Conservation (phyloP, 1,140 invertebrate species). For the Hesperophylax magnus region DNA sequence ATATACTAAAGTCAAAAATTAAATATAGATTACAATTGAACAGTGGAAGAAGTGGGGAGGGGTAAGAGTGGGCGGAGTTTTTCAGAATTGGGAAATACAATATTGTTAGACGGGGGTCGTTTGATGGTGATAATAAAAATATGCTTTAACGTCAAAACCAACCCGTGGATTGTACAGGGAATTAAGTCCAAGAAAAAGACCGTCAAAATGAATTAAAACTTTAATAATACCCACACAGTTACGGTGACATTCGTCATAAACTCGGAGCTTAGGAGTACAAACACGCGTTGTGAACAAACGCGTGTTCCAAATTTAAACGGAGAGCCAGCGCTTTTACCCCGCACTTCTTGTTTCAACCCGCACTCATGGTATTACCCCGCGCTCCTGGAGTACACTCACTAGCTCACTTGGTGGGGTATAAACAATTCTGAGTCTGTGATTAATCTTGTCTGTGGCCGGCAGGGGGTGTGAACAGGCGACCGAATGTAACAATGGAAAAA, state of each 20-base stretch:
- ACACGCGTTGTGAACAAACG: background rate
- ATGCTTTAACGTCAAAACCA: too few species aligned
- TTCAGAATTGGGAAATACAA: too few species aligned
- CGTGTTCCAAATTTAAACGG: conserved; percentile 2
- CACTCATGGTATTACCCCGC: background rate
- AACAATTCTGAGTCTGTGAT: conserved; percentile 32
- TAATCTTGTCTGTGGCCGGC: conserved; percentile 38
- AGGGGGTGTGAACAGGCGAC: conserved; percentile 24
- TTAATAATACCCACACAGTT: background rate
- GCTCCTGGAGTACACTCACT: background rate
- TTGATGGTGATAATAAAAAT: too few species aligned
- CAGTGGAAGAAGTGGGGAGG: too few species aligned
- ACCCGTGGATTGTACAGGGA: too few species aligned
- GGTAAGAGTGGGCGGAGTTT: too few species aligned
- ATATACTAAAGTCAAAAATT: too few species aligned
- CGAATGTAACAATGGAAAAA: conserved; percentile 31
- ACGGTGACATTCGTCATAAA: background rate
- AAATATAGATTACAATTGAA: too few species aligned
- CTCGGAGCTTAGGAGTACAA: background rate
- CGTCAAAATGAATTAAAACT: too few species aligned
- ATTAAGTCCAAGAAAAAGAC: too few species aligned
- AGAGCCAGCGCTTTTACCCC: conserved; percentile 1
- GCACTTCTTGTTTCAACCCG: background rate
- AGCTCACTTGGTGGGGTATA: conserved; percentile 1
- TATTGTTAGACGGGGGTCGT: too few species aligned